Percentiles rank a stretch among this genome's conserved stretches.
These are phyloP conservation scores for Caenorhabditis macrosperma DNA, from an alignment of 2,888 invertebrate species.

Conservation along the genomic window DNA sequence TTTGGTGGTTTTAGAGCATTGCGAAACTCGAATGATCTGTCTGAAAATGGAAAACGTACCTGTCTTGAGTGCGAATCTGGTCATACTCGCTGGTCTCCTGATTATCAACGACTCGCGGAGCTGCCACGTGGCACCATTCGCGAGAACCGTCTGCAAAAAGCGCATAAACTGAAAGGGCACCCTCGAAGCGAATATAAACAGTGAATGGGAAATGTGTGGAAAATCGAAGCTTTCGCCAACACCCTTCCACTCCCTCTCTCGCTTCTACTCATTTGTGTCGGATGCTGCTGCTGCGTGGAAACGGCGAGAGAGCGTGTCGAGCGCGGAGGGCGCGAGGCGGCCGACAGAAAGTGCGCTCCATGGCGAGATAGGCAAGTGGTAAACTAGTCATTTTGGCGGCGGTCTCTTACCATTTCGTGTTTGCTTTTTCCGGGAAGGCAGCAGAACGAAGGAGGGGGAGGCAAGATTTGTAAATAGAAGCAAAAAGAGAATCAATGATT, in stretches of 20 bases:
- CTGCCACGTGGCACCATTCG: constrained; percentile 50
- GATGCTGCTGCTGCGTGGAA: constrained; percentile 9
- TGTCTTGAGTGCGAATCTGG: constrained; percentile 19
- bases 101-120: constrained; percentile 17
- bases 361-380: neutral
- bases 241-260: no score
- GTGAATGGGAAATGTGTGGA: neutral
- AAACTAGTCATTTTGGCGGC: constrained; percentile 25
- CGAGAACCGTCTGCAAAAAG: constrained; percentile 22
- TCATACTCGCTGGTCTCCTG: constrained; percentile 6
- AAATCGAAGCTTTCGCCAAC: constrained; percentile 4
- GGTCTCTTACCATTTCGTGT: constrained; percentile 6
- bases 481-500: neutral
- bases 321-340: constrained; percentile 31
- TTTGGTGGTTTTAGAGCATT: no score
- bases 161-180: neutral
- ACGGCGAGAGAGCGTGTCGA: constrained; percentile 34
- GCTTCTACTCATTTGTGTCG: no score
- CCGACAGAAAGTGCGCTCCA: constrained; percentile 19
- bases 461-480: neutral
- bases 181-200: no score
- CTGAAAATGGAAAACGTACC: constrained; percentile 1
- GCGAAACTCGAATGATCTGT: neutral
- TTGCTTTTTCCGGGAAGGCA: neutral
- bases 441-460: neutral